Evolutionary conservation across 2,797 vertebrate species (phyloP), one percentile per base, ranked within the genome.

Genomic region (Pseudochirops cupreus): DNA sequence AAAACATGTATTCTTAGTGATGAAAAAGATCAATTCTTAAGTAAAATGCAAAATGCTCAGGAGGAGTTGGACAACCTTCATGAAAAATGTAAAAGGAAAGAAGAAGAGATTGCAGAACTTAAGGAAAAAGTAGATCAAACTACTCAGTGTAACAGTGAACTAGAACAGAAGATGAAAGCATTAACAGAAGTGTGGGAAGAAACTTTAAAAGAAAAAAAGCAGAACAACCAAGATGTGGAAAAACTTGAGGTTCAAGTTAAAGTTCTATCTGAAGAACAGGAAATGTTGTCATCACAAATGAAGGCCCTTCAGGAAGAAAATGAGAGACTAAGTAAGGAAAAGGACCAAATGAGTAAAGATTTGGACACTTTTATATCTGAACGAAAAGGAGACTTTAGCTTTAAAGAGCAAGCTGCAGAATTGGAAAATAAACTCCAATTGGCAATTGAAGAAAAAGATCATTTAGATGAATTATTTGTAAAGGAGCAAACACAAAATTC

Each of bases 121-220:
- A 98, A 98, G 95, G 96, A 98, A 82, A 98, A 98, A 93, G 90
- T 99, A 26, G 97, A 98, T 94, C 97, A 98, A 90, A 98, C 99
- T 91, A 97, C 98, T 39, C 95, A 97, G 52, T 98, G 97, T 94
- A 99, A 98, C 57, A 94, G 57, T 14, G 97, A 98, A 74, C 98
- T 99, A 89, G 97, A 98, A 62, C 97, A 98, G 96, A 99, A 98
- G 67, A 92, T 99, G 91, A 98, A 99, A 93, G 98, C 99, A 74
- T 97, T 99, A 96, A 98, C 90, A 53, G 96, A 93, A 96, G 97
- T 6, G 67, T 94, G 97, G 96, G 98, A 98, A 0, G 94, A 98
- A 92, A 93, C 98, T 95, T 98, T 98, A 95, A 98, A 97, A 95
- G 98, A 99, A 56, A 98, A 97, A 91, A 97, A 96, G 67, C 96